phyloP scores from a whole-genome alignment of 2,888 invertebrate genomes.

The Xestoiulus laeticollis region DNA sequence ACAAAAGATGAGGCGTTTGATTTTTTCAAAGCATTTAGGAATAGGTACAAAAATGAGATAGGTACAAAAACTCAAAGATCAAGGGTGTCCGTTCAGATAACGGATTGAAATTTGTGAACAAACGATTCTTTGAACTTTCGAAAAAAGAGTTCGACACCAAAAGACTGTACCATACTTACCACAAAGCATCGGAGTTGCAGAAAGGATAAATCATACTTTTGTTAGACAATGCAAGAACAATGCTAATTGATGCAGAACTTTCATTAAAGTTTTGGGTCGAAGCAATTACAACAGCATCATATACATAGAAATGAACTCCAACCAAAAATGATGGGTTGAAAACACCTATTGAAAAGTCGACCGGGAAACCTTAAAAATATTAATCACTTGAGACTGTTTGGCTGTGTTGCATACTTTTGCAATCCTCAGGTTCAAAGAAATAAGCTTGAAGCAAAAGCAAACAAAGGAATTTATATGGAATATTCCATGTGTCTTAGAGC shows the following conservation, averaged over 20 bases:
- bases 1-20: not conserved
- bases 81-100: slow-evolving; percentile 24
- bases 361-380: not conserved
- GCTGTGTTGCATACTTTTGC: not conserved
- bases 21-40: not conserved
- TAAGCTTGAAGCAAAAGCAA: not conserved
- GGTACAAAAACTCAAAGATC: not conserved
- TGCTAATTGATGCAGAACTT: slow-evolving; percentile 45
- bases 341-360: not conserved
- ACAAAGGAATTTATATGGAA: not conserved
- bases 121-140: not conserved
- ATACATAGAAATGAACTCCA: no score
- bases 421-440: not conserved
- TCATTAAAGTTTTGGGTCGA: slow-evolving; percentile 42
- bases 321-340: not conserved
- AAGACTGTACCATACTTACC: slow-evolving; percentile 11
- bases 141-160: slow-evolving; percentile 25
- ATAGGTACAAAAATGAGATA: not conserved
- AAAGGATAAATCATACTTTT: slow-evolving; percentile 12
- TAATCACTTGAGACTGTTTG: not conserved
- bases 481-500: not conserved
- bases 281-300: slow-evolving; percentile 27
- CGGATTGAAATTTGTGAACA: not conserved
- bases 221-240: slow-evolving; percentile 40
- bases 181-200: slow-evolving; percentile 47